These are phyloP conservation scores for Drosophila longiperda DNA, from an alignment of 2,888 invertebrate species.

Conservation along the genomic window DNA sequence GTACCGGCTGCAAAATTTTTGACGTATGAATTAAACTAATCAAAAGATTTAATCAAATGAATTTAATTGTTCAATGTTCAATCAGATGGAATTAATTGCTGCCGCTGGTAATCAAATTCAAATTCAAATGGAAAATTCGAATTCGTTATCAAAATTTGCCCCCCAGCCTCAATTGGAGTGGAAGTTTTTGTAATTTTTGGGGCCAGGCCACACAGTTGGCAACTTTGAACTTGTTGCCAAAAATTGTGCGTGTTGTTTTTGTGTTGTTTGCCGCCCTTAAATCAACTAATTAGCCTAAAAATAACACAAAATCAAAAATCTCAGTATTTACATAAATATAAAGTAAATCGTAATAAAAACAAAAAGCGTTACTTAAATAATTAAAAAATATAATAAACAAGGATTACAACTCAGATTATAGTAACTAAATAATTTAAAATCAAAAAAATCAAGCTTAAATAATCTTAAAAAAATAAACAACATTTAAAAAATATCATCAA, in stretches of 20 bases:
- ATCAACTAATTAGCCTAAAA: constrained; percentile 20
- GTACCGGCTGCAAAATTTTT: constrained; percentile 33
- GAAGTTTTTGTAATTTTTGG: constrained; percentile 20
- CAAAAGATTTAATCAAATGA: not conserved
- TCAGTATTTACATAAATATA: not conserved
- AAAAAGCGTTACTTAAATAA: not conserved
- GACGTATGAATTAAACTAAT: not conserved
- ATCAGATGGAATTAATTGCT: constrained; percentile 39
- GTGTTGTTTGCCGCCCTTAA: not conserved
- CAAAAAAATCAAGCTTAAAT: not conserved
- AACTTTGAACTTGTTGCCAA: constrained; percentile 46
- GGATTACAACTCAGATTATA: not conserved
- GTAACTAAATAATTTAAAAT: not conserved
- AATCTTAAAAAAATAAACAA: not conserved
- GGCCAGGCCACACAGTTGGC: constrained; percentile 19
- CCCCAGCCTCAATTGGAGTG: constrained; percentile 14
- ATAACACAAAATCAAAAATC: not conserved
- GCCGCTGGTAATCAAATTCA: constrained; percentile 35
- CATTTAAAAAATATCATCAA: not conserved
- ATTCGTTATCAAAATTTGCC: constrained; percentile 22
- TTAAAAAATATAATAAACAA: not conserved
- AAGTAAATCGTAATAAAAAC: not conserved
- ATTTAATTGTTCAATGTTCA: constrained; percentile 29
- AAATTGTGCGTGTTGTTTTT: constrained; percentile 5
- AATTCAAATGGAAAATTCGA: constrained; percentile 21